phyloP scores from a whole-genome alignment of 2,888 invertebrate genomes.

The Drosophila vallismaia region DNA sequence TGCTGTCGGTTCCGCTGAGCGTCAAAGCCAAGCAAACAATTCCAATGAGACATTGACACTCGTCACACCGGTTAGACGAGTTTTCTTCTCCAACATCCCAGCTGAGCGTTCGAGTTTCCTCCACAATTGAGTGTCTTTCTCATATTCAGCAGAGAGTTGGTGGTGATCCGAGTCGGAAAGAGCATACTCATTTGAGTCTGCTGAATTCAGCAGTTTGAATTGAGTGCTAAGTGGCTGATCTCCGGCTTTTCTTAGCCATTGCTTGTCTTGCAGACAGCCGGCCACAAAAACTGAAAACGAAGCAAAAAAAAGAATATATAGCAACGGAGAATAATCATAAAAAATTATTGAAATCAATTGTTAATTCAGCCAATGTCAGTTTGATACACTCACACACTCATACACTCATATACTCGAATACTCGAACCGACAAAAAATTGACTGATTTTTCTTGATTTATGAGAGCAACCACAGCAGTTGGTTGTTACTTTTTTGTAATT shows the following conservation, averaged over 20 bases:
- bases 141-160: conserved; percentile 24
- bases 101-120: conserved; percentile 45
- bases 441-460: conserved; percentile 78
- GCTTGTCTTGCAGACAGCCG: conserved; percentile 15
- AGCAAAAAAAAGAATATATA: conserved; percentile 15
- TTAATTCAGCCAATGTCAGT: conserved; percentile 80
- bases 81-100: conserved; percentile 58
- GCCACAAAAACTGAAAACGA: conserved; percentile 29
- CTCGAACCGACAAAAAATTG: conserved; percentile 60
- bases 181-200: conserved; percentile 14
- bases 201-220: conserved; percentile 26
- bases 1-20: conserved; percentile 72
- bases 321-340: conserved; percentile 62
- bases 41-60: conserved; percentile 81
- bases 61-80: conserved; percentile 81
- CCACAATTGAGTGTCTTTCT: conserved; percentile 44
- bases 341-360: conserved; percentile 80
- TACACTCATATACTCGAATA: conserved; percentile 33
- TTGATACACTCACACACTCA: conserved; percentile 60
- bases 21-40: conserved; percentile 68
- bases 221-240: conserved; percentile 42
- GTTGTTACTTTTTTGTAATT: not conserved
- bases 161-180: conserved; percentile 1
- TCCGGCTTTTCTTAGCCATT: conserved; percentile 34
- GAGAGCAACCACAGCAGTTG: conserved; percentile 56